These are phyloP conservation scores for Trichoplusia ni DNA, from an alignment of 1,140 invertebrate species.

Conservation along the genomic window DNA sequence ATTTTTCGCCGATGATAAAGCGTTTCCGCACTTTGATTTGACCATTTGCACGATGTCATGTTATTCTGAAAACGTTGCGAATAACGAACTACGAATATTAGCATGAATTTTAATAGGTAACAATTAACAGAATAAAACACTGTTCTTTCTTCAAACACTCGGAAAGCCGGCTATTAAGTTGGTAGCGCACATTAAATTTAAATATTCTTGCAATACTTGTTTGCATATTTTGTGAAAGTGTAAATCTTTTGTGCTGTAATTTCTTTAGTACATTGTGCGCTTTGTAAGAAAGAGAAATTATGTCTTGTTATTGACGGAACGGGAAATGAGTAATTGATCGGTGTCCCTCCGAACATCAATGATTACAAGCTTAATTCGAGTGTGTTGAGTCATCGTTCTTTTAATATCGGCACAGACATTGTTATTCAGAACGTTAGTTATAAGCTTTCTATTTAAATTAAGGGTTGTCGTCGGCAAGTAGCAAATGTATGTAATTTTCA, in stretches of 20 bases:
- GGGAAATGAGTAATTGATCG: slow-evolving; percentile 46
- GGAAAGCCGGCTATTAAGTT: slow-evolving; percentile 31
- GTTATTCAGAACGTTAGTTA: too few relatives aligned
- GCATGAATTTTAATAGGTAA: background rate
- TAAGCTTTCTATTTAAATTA: too few relatives aligned
- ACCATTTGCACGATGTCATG: slow-evolving; percentile 27
- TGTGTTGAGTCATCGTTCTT: too few relatives aligned
- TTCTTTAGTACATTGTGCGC: background rate
- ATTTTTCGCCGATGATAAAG: slow-evolving; percentile 13
- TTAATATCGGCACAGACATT: too few relatives aligned
- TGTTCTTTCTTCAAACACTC: slow-evolving; percentile 12
- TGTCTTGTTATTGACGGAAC: slow-evolving; percentile 47
- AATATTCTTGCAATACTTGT: slow-evolving; percentile 34
- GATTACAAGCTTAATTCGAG: too few relatives aligned
- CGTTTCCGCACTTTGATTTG: slow-evolving; percentile 18
- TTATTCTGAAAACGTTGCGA: too few relatives aligned
- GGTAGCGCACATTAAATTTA: slow-evolving; percentile 30
- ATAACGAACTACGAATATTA: too few relatives aligned
- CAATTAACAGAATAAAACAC: slow-evolving; percentile 16
- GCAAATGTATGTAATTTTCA: too few relatives aligned
- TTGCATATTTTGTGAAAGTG: slow-evolving; percentile 32
- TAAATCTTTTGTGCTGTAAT: slow-evolving; percentile 23
- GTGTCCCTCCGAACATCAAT: too few relatives aligned
- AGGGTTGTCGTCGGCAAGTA: too few relatives aligned
- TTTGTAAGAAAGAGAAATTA: background rate